Evolutionary conservation across 2,113 vertebrate genomes (phyloP).

Genomic region (Phylloscopus whistleri): DNA sequence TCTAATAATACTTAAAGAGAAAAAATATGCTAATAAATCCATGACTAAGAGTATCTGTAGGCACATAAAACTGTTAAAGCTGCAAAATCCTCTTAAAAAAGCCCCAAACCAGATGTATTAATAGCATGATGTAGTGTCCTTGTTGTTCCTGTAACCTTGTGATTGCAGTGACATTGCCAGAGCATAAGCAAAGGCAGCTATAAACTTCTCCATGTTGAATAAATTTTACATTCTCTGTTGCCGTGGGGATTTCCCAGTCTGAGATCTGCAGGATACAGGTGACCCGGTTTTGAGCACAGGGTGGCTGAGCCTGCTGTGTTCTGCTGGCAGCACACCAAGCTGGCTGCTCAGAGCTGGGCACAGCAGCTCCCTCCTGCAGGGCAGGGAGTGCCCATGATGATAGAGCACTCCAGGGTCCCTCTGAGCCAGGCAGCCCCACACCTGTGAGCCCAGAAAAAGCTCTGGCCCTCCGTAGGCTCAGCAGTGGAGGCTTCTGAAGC

Average conservation of each 20-base stretch:
- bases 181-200: background rate
- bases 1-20: constrained; percentile 1
- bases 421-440: background rate
- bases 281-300: background rate
- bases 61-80: constrained; percentile 40
- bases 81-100: constrained; percentile 26
- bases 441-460: background rate
- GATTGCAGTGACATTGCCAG: constrained; percentile 17
- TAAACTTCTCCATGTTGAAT: background rate
- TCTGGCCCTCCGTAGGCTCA: background rate
- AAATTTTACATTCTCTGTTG: background rate
- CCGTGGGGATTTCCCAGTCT: background rate
- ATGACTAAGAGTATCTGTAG: constrained; percentile 24
- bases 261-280: background rate
- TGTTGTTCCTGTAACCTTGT: background rate
- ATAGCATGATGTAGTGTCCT: background rate
- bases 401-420: background rate
- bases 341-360: background rate
- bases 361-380: background rate
- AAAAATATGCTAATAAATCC: constrained; percentile 47
- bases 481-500: background rate
- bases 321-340: background rate
- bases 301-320: background rate
- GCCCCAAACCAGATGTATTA: background rate
- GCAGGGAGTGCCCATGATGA: background rate